These are phyloP conservation scores for Idaea aversata DNA, from an alignment of 2,888 invertebrate genomes.

Conservation along the genomic window DNA sequence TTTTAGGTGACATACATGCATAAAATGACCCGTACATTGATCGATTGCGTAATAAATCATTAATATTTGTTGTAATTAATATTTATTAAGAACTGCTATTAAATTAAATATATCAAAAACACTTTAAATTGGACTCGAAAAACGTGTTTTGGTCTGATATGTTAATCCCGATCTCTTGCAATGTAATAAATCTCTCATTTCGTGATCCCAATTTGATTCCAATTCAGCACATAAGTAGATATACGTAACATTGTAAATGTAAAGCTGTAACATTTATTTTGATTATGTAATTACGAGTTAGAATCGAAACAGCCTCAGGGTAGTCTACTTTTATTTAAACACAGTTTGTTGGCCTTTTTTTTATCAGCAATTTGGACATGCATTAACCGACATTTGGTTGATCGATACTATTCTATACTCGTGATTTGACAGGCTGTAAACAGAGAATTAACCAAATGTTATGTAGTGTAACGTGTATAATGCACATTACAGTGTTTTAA, in stretches of 20 bases:
- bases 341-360: constrained; percentile 22
- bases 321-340: constrained; percentile 29
- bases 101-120: not conserved
- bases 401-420: constrained; percentile 24
- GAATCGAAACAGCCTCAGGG: constrained; percentile 25
- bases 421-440: constrained; percentile 31
- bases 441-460: constrained; percentile 27
- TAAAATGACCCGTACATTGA: not conserved
- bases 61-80: not conserved
- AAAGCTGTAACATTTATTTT: constrained; percentile 23
- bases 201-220: constrained; percentile 18
- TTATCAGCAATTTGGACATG: constrained; percentile 29
- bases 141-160: constrained; percentile 5
- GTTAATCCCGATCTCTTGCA: constrained; percentile 14
- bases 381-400: constrained; percentile 42
- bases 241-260: constrained; percentile 24
- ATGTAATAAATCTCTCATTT: constrained; percentile 19
- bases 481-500: not conserved
- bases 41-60: not conserved
- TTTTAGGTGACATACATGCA: not conserved
- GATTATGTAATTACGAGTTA: constrained; percentile 25
- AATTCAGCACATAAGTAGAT: constrained; percentile 15
- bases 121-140: constrained; percentile 3
- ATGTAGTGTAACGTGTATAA: constrained; percentile 2
- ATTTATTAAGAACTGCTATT: not conserved